Conservation (phyloP, 2,888 invertebrate species). For the Cecidostiba fungosa region DNA sequence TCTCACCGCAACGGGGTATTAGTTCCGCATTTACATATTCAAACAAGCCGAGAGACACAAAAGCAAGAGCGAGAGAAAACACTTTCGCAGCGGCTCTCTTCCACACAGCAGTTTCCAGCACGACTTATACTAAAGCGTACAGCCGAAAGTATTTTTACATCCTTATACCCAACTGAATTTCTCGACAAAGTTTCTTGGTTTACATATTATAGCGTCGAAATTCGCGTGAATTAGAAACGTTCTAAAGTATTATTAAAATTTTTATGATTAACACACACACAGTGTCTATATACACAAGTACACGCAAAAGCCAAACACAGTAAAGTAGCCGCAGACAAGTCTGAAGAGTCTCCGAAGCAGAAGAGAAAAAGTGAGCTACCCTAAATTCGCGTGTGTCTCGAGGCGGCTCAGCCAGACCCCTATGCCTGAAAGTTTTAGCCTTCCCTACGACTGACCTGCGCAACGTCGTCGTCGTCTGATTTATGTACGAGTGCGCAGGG, state of each 20-base stretch:
- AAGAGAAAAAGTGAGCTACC: constrained; percentile 71
- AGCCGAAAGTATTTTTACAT: constrained; percentile 9
- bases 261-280: neutral
- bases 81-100: neutral
- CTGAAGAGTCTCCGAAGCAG: constrained; percentile 35
- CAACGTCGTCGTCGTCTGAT: constrained; percentile 72
- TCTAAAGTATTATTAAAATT: neutral
- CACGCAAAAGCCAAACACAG: neutral
- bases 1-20: constrained; percentile 34
- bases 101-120: neutral
- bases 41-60: constrained; percentile 49
- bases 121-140: constrained; percentile 22
- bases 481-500: constrained; percentile 73
- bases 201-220: no score
- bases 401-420: constrained; percentile 66
- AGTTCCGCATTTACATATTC: constrained; percentile 58
- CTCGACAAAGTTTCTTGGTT: neutral
- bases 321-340: neutral
- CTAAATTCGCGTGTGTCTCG: constrained; percentile 78
- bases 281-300: neutral
- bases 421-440: constrained; percentile 75
- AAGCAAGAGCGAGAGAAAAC: constrained; percentile 50
- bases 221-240: no score
- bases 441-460: constrained; percentile 77
- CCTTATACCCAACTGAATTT: neutral